Evolutionary conservation across 2,888 invertebrate genomes (phyloP).

Genomic region (Conus canariensis): DNA sequence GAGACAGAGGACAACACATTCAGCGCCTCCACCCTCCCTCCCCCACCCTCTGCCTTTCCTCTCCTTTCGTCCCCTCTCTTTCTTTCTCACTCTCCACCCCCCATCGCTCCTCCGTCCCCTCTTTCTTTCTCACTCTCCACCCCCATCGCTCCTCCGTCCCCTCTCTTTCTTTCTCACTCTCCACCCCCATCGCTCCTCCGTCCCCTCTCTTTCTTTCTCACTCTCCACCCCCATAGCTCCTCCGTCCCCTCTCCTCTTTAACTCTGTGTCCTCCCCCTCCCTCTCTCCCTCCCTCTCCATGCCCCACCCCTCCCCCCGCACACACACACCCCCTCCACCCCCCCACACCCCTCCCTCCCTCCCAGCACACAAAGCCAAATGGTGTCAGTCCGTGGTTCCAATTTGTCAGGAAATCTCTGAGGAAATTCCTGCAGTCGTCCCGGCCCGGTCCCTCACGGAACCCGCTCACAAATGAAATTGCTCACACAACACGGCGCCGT

Average conservation of each 20-base stretch:
- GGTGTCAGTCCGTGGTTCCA: neutral
- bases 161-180: neutral
- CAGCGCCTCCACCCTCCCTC: no score
- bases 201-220: neutral
- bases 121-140: neutral
- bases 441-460: neutral
- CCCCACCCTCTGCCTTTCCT: no score
- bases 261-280: neutral
- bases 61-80: neutral
- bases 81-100: neutral
- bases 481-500: neutral
- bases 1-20: no score
- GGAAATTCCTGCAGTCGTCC: neutral
- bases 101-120: neutral
- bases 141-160: neutral
- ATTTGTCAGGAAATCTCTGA: constrained; percentile 6
- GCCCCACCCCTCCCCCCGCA: neutral
- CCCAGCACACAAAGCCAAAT: neutral
- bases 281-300: neutral
- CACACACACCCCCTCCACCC: neutral
- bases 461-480: constrained; percentile 4
- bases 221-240: neutral
- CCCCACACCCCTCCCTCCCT: neutral
- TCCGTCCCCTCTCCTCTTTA: no score
- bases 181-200: neutral